Percentiles rank a stretch among this genome's conserved stretches.
These are phyloP conservation scores for Pegoplata infirma DNA, from an alignment of 2,888 invertebrate species.

Conservation along the genomic window DNA sequence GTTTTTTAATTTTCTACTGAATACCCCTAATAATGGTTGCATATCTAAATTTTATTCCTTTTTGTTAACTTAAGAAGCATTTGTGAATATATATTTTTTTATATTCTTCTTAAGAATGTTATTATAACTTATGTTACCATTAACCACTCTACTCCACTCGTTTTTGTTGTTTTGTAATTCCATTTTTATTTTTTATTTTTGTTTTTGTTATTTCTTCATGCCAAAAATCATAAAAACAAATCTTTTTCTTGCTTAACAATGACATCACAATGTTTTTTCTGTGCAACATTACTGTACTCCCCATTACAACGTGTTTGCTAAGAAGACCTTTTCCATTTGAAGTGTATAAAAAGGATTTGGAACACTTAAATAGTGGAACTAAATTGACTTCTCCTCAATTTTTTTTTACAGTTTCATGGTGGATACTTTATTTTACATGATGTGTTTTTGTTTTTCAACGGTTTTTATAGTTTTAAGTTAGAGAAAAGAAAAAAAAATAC, in stretches of 20 bases:
- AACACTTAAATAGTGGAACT: conserved; percentile 56
- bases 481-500: background rate
- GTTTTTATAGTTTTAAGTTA: background rate
- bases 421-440: conserved; percentile 34
- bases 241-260: conserved; percentile 30
- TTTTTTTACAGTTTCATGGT: conserved; percentile 52
- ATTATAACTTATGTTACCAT: conserved; percentile 19
- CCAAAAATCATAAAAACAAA: conserved; percentile 41
- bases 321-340: background rate
- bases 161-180: background rate
- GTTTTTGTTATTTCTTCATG: conserved; percentile 24
- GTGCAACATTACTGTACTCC: conserved; percentile 2
- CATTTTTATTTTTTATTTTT: background rate
- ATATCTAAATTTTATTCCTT: background rate
- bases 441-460: background rate
- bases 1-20: too few species aligned
- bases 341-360: conserved; percentile 46
- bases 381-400: conserved; percentile 47
- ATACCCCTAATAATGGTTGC: background rate
- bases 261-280: conserved; percentile 21
- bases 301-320: background rate
- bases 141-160: background rate
- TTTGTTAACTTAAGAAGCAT: conserved; percentile 23
- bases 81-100: background rate
- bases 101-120: conserved; percentile 21